A percentile compares a stretch with the other conserved stretches of the same genome.
Conservation (phyloP, 1,140 invertebrate species). For the Dryas iulia region DNA sequence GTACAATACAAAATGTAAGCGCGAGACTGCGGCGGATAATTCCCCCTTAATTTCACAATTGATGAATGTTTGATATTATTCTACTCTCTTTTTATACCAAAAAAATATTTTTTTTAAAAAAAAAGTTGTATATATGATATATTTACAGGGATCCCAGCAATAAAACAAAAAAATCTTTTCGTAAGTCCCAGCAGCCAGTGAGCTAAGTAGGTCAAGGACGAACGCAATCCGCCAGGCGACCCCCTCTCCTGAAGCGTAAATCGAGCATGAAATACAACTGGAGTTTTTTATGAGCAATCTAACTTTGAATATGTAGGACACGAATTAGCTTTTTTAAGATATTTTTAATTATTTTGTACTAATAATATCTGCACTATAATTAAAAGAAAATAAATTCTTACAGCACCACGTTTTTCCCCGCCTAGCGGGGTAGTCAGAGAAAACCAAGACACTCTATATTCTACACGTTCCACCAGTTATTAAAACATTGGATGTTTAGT, state of each 20-base stretch:
- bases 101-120: no score
- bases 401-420: no score
- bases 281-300: slow-evolving; percentile 32
- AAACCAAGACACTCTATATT: no score
- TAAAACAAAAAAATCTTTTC: not conserved
- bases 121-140: not conserved
- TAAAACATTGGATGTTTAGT: no score
- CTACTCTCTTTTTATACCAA: no score
- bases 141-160: not conserved
- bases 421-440: no score
- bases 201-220: slow-evolving; percentile 35
- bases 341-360: not conserved
- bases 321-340: not conserved
- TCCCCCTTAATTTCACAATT: no score
- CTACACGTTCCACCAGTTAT: no score
- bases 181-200: not conserved
- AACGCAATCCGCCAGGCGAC: slow-evolving; percentile 7
- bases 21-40: no score
- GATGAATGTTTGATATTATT: no score
- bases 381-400: not conserved
- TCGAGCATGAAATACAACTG: slow-evolving; percentile 34
- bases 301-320: not conserved
- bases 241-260: slow-evolving; percentile 27
- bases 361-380: not conserved
- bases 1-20: no score